A percentile compares a stretch with the other conserved stretches of the same genome.
These are phyloP conservation scores for Trichonephila clavata DNA, from an alignment of 1,140 invertebrate species.

Conservation along the genomic window DNA sequence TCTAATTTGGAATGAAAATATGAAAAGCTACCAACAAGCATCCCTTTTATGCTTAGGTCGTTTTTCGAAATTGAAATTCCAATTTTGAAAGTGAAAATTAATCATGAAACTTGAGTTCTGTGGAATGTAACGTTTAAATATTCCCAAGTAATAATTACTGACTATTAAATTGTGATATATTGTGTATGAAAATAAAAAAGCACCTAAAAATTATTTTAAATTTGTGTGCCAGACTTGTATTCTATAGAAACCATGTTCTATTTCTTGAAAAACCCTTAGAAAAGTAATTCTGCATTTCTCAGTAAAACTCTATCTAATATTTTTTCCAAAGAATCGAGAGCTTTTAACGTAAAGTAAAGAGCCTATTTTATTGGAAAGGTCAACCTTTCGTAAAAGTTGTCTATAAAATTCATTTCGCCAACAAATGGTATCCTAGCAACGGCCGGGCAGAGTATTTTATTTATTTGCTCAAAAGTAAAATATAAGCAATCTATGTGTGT, in stretches of 20 bases:
- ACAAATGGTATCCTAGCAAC: slow-evolving; percentile 44
- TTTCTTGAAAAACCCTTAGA: neutral
- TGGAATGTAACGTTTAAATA: too few species aligned
- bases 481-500: neutral
- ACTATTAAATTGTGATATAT: too few species aligned
- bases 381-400: slow-evolving; percentile 42
- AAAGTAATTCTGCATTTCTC: neutral
- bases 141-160: too few species aligned
- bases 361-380: slow-evolving; percentile 49
- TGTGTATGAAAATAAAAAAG: too few species aligned
- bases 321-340: neutral
- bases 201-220: too few species aligned
- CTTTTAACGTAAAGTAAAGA: slow-evolving; percentile 4
- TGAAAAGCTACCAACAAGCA: too few species aligned
- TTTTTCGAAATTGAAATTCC: too few species aligned
- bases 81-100: too few species aligned
- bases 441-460: neutral
- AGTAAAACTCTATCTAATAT: neutral
- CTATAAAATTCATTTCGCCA: slow-evolving; percentile 48
- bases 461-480: slow-evolving; percentile 10
- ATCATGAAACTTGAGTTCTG: too few species aligned
- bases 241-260: neutral
- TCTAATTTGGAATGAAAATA: too few species aligned
- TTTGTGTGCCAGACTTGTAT: neutral
- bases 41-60: too few species aligned